Base-by-base conservation (phyloP, 1,140 invertebrate species). In the Papilio dardanus region DNA sequence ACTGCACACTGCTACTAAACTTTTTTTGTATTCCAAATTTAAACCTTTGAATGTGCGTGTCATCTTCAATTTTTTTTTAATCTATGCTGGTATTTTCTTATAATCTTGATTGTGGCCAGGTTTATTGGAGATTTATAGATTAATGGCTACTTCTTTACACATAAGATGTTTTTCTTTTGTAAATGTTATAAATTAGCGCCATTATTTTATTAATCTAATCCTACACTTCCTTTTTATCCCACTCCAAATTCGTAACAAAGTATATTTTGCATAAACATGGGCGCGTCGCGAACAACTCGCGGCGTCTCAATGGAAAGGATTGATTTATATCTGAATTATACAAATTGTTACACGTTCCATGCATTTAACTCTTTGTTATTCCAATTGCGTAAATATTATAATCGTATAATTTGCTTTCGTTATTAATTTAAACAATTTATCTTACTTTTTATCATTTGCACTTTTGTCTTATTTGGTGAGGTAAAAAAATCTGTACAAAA, bases 221-320 rank as follows among this genome's bases (percentile, higher is more conserved):
- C n/a, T n/a, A n/a, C n/a, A n/a, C 10, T n/a, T 46, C n/a, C n/a
- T 19, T 5, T 21, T 19, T 1, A 37, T 37, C 35, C 8, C 35
- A 37, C 35, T 37, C n/a, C 16, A 19, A 62, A 30, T 58, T 58
- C 21, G 50, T 54, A 62, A 14, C 81, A 76, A 68, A 74, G 71
- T 74, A 71, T 77, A 77, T 82, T 92, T 90, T 84, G 88, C 90
- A 92, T 92, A 92, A 90, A 89, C 85, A 88, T 84, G 89, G 90
- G 90, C 82, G 73, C 67, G 71, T 50, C 71, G 80, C 77, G 42
- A 84, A 66, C 82, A 79, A 85, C 86, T 78, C 80, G 85, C 74
- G 81, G 83, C 78, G 7, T 77, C 80, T 86, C 78, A 81, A 80
- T 83, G 75, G 76, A 33, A 19, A 46, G 67, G 66, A 76, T 76